Evolutionary conservation across 1,140 invertebrate genomes (phyloP), one percentile per base, ranked within the genome.

Genomic region (Meloidogyne chitwoodi): DNA sequence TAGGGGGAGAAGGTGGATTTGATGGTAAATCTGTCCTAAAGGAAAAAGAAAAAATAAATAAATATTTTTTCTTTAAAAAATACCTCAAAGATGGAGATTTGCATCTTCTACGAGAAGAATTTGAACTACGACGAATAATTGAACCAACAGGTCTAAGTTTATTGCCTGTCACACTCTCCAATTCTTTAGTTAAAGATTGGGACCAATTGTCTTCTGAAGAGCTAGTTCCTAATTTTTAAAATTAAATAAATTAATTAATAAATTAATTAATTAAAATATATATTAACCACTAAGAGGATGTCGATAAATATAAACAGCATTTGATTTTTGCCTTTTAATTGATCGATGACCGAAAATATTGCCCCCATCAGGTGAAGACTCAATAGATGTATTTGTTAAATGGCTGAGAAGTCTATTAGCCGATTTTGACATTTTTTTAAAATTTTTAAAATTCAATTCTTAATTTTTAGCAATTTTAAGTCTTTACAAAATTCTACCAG

Each of bases 141-240:
- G 71, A 73, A 8, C 71, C 71, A 38, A 73, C 71, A 6, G 48
- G 71, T 26, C 56, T 61, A 14, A 73, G 29, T 26, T 31, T 61
- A 22, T 64, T 73, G 2, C 71, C 24, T 5, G 71, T 73, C 6
- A 64, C 56, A 31, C 29, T 73, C 29, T 64, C 71, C 56, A 73
- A 63, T n/a, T 73, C 71, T 22, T 64, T 24, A 3, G 71, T 34
- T 38, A 73, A 61, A 6, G 70, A 72, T n/a, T 19, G 44, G 3
- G 70, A 63, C 71, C 71, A 73, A 63, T 73, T 64, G 14, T 61
- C 29, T 24, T 65, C 71, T 6, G 71, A 41, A 22, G 61, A 61
- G 14, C 24, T 24, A 27, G 71, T 31, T 0, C 56, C 22, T 1
- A 34, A 24, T 31, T 31, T 31, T 38, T 14, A 73, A 63, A 44